Evolutionary conservation across 1,140 invertebrate genomes (phyloP), one percentile per base, ranked within the genome.

Genomic region (Cydia amplana): DNA sequence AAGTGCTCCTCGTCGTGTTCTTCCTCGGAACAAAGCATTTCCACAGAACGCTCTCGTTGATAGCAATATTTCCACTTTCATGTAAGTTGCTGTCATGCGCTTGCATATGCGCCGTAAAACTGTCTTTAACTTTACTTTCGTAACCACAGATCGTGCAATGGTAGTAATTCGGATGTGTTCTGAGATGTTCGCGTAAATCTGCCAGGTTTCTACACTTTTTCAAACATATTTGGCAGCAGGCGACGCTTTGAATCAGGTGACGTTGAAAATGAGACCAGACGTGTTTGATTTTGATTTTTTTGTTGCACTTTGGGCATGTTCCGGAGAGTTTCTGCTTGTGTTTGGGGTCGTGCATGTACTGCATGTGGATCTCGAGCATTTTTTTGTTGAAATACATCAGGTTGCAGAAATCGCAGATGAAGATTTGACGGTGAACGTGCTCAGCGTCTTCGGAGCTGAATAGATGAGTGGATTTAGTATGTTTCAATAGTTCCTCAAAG

Each of bases 381-480:
- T 51, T 16, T 60, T 90, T 91, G 72, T 89, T 89, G 76, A 90
- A 91, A 73, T 87, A 91, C 36, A 91, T 74, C 0, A 73, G 18
- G 5, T 72, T 49, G 36, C 90, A 91, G 0, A 74, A 7, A 6
- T 89, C 76, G 20, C 90, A 91, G 0, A 89, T 76, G 72, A 84
- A 91, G n/a, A 90, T 83, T 23, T 90, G 84, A 0, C 87, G 75
- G 74, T 89, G 85, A 0, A 91, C 79, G 25, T 83, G 14, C 0
- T 36, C 74, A 0, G 87, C 83, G 6, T 80, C 74, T 7, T 78
- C 75, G 0, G 85, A 79, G 46, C 83, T 88, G 0, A 80, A 72
- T 0, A 90, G 65, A 70, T 91, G 90, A 1, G 78, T 73, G 0
- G 65, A 73, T 74, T 87, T 85, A n/a, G 88, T 86, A 43, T 90